phyloP scores from a whole-genome alignment of 1,140 invertebrate genomes.

The Musca domestica region DNA sequence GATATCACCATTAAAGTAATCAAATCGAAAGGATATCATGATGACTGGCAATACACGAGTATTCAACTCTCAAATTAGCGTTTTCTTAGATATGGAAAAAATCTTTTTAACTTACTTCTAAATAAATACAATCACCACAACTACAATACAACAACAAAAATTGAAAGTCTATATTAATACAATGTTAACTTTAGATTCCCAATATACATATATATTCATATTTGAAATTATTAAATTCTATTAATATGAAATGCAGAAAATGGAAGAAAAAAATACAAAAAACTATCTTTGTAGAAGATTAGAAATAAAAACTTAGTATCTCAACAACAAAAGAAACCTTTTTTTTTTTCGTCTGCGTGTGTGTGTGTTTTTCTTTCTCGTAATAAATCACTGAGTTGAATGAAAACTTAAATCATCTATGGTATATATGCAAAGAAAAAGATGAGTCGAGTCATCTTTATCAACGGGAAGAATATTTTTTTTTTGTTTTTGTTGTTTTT shows the following conservation, averaged over 20 bases:
- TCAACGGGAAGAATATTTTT: slow-evolving; percentile 26
- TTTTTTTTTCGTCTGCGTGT: slow-evolving; percentile 12
- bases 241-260: not conserved
- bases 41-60: no score
- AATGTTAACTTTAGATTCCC: slow-evolving; percentile 4
- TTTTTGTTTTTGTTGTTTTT: slow-evolving; percentile 28
- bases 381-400: not conserved
- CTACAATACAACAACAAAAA: not conserved
- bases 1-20: no score
- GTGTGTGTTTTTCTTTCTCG: slow-evolving; percentile 4
- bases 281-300: slow-evolving; percentile 13
- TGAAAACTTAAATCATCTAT: not conserved
- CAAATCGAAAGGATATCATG: no score
- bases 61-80: no score
- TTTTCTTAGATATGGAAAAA: no score
- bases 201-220: slow-evolving; percentile 8
- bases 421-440: not conserved
- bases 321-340: slow-evolving; percentile 17
- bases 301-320: slow-evolving; percentile 14
- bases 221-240: slow-evolving; percentile 2
- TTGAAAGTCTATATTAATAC: not conserved
- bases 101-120: not conserved
- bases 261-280: slow-evolving; percentile 15
- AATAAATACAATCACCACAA: not conserved
- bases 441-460: slow-evolving; percentile 1